Conservation (phyloP, 2,888 invertebrate species). For the Heliconius sara region DNA sequence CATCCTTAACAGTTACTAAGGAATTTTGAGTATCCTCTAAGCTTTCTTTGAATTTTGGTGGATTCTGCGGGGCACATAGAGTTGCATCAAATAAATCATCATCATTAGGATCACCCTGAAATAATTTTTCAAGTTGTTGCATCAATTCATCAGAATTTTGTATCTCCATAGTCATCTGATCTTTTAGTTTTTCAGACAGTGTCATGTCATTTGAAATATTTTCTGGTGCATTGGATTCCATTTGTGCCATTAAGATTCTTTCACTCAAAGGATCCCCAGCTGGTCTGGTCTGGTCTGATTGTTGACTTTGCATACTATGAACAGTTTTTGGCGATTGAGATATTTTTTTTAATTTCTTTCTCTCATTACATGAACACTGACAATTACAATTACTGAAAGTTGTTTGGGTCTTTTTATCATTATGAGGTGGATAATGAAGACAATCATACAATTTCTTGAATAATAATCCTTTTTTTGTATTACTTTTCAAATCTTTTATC, state of each 20-base stretch:
- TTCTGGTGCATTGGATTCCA: constrained; percentile 9
- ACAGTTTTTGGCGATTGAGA: constrained; percentile 49
- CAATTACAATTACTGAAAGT: constrained; percentile 59
- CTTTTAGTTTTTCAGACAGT: constrained; percentile 46
- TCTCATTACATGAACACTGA: constrained; percentile 63
- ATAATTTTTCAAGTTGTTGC: constrained; percentile 76
- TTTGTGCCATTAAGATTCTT: background rate
- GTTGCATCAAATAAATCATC: constrained; percentile 75
- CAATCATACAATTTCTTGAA: constrained; percentile 68
- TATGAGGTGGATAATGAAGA: constrained; percentile 63
- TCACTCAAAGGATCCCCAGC: background rate
- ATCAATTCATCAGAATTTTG: constrained; percentile 70
- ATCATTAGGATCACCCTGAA: constrained; percentile 69
- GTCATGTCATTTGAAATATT: constrained; percentile 23
- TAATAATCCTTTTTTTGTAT: constrained; percentile 69
- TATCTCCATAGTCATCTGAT: constrained; percentile 56
- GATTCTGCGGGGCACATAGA: constrained; percentile 59
- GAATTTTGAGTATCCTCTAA: background rate
- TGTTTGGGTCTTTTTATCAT: constrained; percentile 70
- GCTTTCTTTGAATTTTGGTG: constrained; percentile 48
- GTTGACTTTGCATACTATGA: constrained; percentile 37
- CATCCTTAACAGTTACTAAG: constrained; percentile 51
- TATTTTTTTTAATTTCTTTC: constrained; percentile 59
- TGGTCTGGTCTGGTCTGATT: background rate
- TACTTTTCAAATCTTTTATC: constrained; percentile 71